These are phyloP conservation scores for Myripristis murdjan DNA, from an alignment of 2,797 vertebrate genomes.

Conservation along the genomic window DNA sequence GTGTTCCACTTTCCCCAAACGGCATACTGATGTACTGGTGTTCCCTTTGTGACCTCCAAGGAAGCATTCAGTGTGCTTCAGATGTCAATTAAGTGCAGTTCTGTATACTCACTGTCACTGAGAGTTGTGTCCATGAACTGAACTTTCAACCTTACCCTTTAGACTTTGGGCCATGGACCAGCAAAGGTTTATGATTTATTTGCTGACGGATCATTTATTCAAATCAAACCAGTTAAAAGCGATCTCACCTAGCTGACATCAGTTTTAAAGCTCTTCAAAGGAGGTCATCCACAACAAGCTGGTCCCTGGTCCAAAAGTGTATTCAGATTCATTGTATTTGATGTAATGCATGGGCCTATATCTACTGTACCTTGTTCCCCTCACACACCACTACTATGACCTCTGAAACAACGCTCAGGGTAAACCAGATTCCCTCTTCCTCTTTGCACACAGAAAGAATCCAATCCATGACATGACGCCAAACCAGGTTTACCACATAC, in stretches of 20 bases:
- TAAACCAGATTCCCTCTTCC: conserved; percentile 52
- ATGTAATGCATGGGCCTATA: conserved; percentile 58
- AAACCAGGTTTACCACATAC: not conserved
- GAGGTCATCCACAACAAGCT: conserved; percentile 32
- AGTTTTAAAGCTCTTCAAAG: not conserved
- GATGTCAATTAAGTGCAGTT: conserved; percentile 22
- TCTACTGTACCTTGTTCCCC: conserved; percentile 19
- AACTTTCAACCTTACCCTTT: conserved; percentile 23
- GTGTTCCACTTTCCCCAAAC: not conserved
- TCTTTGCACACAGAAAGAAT: conserved; percentile 9
- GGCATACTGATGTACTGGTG: not conserved
- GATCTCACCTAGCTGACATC: conserved; percentile 1
- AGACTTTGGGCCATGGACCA: conserved; percentile 49
- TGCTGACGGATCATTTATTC: conserved; percentile 3
- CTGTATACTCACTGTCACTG: conserved; percentile 21
- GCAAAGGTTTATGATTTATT: conserved; percentile 21
- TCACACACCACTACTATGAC: conserved; percentile 38
- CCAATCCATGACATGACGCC: not conserved
- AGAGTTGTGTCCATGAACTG: conserved; percentile 31
- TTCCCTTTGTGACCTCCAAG: conserved; percentile 13
- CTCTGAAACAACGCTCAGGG: conserved; percentile 58
- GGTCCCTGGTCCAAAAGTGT: conserved; percentile 53
- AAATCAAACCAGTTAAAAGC: not conserved
- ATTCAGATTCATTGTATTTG: conserved; percentile 39
- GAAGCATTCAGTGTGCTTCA: conserved; percentile 8